These are phyloP conservation scores for Spilogale gracilis DNA, from an alignment of 2,113 vertebrate species.

Conservation along the genomic window DNA sequence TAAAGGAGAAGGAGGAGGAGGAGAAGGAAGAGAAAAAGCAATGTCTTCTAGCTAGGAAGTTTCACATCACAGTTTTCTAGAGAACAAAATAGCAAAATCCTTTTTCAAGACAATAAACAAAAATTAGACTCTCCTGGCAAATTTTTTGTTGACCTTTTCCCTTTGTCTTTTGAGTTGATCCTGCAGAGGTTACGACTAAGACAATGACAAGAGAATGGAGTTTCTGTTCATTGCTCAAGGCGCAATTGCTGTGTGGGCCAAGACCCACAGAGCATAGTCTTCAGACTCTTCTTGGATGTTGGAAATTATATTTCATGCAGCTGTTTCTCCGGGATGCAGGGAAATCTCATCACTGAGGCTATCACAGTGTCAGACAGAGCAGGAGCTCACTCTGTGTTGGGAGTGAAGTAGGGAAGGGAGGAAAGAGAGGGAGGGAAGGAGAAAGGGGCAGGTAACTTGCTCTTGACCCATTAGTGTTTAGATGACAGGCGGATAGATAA, in stretches of 20 bases:
- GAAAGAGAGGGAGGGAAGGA: background rate
- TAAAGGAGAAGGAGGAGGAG: background rate
- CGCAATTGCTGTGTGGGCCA: background rate
- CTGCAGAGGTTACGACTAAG: background rate
- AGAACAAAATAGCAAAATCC: background rate
- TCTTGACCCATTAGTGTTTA: background rate
- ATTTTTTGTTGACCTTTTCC: background rate
- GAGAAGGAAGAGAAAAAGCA: background rate
- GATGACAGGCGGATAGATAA: background rate
- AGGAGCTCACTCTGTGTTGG: background rate
- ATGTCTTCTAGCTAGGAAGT: background rate
- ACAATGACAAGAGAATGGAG: background rate
- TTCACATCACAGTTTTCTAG: background rate
- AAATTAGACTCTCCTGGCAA: background rate
- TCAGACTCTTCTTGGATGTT: background rate
- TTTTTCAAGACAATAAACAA: background rate
- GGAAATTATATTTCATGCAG: background rate
- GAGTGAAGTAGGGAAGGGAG: background rate
- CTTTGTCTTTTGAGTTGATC: background rate
- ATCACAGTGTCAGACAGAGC: background rate
- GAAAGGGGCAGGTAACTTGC: background rate
- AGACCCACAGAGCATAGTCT: background rate
- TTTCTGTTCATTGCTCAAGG: background rate
- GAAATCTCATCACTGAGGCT: background rate
- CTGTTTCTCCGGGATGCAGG: background rate